A percentile compares a stretch with the other conserved stretches of the same genome.
phyloP scores from a whole-genome alignment of 2,888 invertebrate genomes.

The Candidula unifasciata region DNA sequence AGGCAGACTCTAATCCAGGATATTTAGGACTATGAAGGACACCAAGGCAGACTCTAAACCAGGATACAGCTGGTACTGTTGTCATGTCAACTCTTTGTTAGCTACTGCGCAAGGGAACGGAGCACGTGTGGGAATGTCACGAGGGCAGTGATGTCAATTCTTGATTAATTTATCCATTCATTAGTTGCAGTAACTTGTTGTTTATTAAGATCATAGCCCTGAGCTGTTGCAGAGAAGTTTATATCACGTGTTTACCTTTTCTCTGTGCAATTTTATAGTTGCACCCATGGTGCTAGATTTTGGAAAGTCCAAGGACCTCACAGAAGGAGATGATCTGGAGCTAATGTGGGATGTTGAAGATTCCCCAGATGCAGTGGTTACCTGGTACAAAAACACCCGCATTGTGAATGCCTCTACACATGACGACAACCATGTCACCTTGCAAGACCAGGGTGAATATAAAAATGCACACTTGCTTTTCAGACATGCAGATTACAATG shows the following conservation, averaged over 20 bases:
- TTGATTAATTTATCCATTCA: no score
- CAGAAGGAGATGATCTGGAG: conserved; percentile 90
- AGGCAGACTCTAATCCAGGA: no score
- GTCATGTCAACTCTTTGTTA: no score
- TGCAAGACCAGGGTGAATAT: conserved; percentile 73
- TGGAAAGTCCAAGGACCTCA: conserved; percentile 84
- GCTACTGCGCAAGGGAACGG: no score
- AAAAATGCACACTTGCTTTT: conserved; percentile 83
- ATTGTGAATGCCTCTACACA: not conserved
- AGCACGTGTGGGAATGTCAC: no score
- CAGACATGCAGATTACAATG: conserved; percentile 82
- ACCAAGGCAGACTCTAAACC: no score
- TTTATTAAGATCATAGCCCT: no score
- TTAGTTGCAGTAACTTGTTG: no score
- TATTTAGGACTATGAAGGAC: no score
- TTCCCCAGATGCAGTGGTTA: conserved; percentile 83
- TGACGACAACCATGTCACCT: not conserved
- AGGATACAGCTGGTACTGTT: no score
- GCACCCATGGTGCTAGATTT: conserved; percentile 60
- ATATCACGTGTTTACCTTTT: no score
- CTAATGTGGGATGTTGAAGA: conserved; percentile 86
- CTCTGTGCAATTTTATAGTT: conserved; percentile 50
- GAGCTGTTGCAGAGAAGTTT: not conserved
- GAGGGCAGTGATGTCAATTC: no score
- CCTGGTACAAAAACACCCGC: conserved; percentile 81